These are phyloP conservation scores for Drosophila fulvimacula DNA, from an alignment of 2,888 invertebrate genomes.

Conservation along the genomic window DNA sequence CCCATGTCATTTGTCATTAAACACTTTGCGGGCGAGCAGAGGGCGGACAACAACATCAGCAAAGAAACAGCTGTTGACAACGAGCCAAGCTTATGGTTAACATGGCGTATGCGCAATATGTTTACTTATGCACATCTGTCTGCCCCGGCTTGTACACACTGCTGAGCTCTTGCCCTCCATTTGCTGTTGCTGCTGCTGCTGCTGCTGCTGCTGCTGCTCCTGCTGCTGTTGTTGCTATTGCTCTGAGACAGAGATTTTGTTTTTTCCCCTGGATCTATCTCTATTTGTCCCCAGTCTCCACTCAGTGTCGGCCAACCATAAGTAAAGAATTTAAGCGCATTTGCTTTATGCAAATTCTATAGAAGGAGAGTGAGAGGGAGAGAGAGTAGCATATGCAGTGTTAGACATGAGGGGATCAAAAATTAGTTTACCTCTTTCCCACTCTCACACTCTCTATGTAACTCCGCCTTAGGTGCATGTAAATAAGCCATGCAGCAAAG, in stretches of 20 bases:
- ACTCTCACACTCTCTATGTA: neutral
- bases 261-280: slow-evolving; percentile 12
- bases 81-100: slow-evolving; percentile 77
- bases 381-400: neutral
- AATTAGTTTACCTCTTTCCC: neutral
- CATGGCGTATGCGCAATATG: slow-evolving; percentile 81
- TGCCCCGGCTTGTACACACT: slow-evolving; percentile 30
- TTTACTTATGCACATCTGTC: slow-evolving; percentile 62
- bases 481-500: slow-evolving; percentile 18
- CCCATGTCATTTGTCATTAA: slow-evolving; percentile 81
- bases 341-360: slow-evolving; percentile 52
- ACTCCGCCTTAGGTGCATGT: neutral
- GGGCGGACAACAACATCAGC: slow-evolving; percentile 25
- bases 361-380: neutral
- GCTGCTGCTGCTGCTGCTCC: slow-evolving; percentile 12
- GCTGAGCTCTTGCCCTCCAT: slow-evolving; percentile 43
- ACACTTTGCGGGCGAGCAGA: slow-evolving; percentile 51
- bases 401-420: neutral
- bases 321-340: slow-evolving; percentile 77
- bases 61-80: slow-evolving; percentile 76
- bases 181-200: slow-evolving; percentile 19
- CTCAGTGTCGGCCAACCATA: slow-evolving; percentile 63
- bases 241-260: slow-evolving; percentile 35
- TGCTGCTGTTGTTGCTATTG: too few species aligned
- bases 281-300: slow-evolving; percentile 28